phyloP scores from a whole-genome alignment of 1,140 invertebrate species.

The Asbolus verrucosus region DNA sequence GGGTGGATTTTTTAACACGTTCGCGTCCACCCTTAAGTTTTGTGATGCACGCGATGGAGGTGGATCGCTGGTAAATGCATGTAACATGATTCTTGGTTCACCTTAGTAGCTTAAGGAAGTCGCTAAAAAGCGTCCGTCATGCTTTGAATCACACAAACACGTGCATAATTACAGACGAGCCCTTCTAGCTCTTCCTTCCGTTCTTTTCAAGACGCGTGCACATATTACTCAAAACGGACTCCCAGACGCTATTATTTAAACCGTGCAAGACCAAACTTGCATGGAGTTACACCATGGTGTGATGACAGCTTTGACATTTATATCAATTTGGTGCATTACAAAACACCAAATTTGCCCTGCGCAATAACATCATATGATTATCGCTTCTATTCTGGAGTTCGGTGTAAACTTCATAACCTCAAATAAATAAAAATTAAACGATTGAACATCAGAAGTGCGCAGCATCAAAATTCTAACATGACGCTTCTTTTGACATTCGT shows the following conservation, averaged over 20 bases:
- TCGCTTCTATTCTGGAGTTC: too few relatives aligned
- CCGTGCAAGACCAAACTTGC: conserved; percentile 1
- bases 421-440: too few relatives aligned
- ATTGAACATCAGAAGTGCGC: too few relatives aligned
- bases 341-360: too few relatives aligned
- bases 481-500: too few relatives aligned
- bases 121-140: conserved; percentile 46
- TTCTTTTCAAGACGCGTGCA: conserved; percentile 49
- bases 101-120: conserved; percentile 43
- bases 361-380: too few relatives aligned
- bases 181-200: conserved; percentile 46
- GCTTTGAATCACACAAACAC: conserved; percentile 49
- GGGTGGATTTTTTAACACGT: conserved; percentile 26
- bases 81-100: conserved; percentile 43
- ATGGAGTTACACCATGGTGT: neutral
- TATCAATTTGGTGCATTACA: too few relatives aligned
- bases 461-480: too few relatives aligned
- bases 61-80: conserved; percentile 35
- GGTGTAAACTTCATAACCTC: too few relatives aligned
- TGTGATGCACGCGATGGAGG: conserved; percentile 44
- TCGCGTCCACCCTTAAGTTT: conserved; percentile 12
- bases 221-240: conserved; percentile 25
- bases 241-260: conserved; percentile 11
- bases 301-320: too few relatives aligned
- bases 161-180: conserved; percentile 47